Conservation (phyloP, 2,888 invertebrate genomes). For the Lasioglossum morio region DNA sequence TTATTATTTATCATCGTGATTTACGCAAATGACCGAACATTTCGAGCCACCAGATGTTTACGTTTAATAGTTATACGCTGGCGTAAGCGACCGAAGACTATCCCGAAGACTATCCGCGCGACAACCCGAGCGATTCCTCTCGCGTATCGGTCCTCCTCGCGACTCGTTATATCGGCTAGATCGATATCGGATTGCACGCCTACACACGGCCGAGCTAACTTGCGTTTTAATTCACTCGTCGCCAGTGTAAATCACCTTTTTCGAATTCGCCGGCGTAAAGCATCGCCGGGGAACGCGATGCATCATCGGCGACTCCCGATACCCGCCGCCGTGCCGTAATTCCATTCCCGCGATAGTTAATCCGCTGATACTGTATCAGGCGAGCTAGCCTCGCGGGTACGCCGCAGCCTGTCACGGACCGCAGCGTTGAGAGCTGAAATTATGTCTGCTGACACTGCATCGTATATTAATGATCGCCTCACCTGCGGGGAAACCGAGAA, state of each 20-base stretch:
- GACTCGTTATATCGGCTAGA: constrained; percentile 60
- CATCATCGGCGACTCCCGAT: constrained; percentile 53
- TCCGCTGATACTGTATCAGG: constrained; percentile 46
- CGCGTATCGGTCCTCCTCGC: constrained; percentile 39
- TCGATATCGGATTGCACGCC: constrained; percentile 67
- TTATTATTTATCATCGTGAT: constrained; percentile 75
- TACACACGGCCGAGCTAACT: constrained; percentile 51
- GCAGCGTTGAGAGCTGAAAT: constrained; percentile 30
- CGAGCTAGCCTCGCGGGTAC: constrained; percentile 5
- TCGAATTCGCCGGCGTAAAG: constrained; percentile 45
- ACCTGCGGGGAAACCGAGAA: not conserved
- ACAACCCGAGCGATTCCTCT: not conserved
- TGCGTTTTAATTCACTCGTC: constrained; percentile 65
- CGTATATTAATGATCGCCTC: constrained; percentile 12
- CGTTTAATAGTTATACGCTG: constrained; percentile 67
- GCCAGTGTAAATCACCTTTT: constrained; percentile 60
- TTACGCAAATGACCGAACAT: constrained; percentile 75
- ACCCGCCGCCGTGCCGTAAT: constrained; percentile 41
- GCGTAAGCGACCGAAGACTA: constrained; percentile 2
- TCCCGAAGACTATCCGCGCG: not conserved
- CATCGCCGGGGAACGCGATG: constrained; percentile 32
- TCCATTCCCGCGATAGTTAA: constrained; percentile 29
- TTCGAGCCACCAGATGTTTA: constrained; percentile 74
- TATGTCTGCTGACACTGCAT: constrained; percentile 16
- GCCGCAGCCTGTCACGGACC: constrained; percentile 7